Evolutionary conservation across 2,888 invertebrate species (phyloP).

Genomic region (Lottia scabra): DNA sequence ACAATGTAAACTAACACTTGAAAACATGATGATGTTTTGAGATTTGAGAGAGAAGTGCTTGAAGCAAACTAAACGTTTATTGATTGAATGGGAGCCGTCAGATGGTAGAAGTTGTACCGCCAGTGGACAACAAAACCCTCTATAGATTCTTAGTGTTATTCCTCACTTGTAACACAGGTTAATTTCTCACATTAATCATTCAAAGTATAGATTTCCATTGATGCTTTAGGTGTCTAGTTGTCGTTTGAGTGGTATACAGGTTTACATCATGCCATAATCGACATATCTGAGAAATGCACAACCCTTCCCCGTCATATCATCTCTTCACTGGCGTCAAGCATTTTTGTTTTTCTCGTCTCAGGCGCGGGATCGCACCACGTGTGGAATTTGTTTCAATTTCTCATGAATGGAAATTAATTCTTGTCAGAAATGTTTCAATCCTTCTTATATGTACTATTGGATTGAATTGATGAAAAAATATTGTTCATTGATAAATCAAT

Average conservation of each 20-base stretch:
- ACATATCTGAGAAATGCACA: slow-evolving; percentile 7
- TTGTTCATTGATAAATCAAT: slow-evolving; percentile 6
- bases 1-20: slow-evolving; percentile 3
- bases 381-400: slow-evolving; percentile 4
- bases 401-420: slow-evolving; percentile 4
- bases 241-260: slow-evolving; percentile 1
- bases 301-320: neutral
- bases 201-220: slow-evolving; percentile 6
- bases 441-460: slow-evolving; percentile 7
- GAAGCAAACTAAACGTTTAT: slow-evolving; percentile 4
- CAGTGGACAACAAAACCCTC: slow-evolving; percentile 1
- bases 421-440: slow-evolving; percentile 6
- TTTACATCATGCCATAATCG: slow-evolving; percentile 2
- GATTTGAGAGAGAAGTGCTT: slow-evolving; percentile 1
- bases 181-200: slow-evolving; percentile 4
- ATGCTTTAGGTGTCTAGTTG: slow-evolving; percentile 3
- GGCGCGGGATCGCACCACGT: slow-evolving; percentile 4
- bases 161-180: slow-evolving; percentile 1
- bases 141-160: slow-evolving; percentile 2
- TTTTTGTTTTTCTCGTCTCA: slow-evolving; percentile 1
- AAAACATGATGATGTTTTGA: neutral
- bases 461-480: slow-evolving; percentile 4
- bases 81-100: slow-evolving; percentile 1
- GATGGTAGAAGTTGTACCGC: neutral
- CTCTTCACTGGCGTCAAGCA: neutral